Conservation (phyloP, 2,797 vertebrate species). For the Chloroceryle amazona region DNA sequence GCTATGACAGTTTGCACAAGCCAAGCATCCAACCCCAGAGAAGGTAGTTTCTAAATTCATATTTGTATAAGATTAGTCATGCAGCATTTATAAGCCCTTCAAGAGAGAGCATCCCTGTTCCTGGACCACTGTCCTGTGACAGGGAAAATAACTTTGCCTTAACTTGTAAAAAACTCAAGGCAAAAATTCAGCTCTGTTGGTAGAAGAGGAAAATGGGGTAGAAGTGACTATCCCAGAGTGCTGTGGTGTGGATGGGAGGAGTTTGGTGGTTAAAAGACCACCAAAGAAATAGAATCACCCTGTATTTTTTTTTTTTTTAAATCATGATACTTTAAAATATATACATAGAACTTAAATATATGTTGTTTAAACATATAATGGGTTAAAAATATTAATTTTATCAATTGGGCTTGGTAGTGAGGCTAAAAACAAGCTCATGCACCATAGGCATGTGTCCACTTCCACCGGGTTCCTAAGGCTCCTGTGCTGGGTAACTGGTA, state of each 20-base stretch:
- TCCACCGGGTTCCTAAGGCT: background rate
- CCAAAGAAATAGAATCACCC: background rate
- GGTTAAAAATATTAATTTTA: background rate
- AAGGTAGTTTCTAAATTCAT: constrained; percentile 12
- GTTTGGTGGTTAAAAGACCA: background rate
- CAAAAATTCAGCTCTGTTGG: background rate
- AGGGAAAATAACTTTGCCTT: background rate
- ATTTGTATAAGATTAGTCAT: background rate
- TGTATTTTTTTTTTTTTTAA: accelerated
- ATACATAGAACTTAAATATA: background rate
- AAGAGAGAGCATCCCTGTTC: background rate
- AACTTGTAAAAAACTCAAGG: background rate
- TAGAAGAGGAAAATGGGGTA: background rate
- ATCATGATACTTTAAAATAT: background rate
- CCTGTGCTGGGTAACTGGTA: background rate
- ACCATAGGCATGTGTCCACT: accelerated
- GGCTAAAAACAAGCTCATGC: background rate
- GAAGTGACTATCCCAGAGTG: background rate
- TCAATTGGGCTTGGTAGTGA: background rate
- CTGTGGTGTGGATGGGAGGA: background rate
- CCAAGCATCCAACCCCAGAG: background rate
- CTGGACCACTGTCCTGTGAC: background rate
- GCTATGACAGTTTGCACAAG: background rate
- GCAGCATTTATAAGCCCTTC: background rate
- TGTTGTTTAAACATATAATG: background rate